Conservation (phyloP, 2,113 vertebrate species). For the Pachyramphus minor region DNA sequence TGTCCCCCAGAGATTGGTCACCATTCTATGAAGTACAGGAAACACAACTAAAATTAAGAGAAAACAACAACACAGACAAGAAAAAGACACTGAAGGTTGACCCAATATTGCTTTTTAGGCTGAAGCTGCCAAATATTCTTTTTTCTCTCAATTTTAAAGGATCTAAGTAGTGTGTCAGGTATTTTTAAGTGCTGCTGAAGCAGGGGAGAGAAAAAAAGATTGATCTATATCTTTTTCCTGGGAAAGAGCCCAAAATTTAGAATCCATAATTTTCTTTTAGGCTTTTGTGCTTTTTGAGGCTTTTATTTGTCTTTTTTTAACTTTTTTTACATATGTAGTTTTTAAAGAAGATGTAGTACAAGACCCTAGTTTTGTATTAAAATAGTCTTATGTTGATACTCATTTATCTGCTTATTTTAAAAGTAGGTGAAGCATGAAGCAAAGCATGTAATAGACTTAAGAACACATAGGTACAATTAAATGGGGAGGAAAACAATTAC, state of each 20-base stretch:
- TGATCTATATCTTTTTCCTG: neutral
- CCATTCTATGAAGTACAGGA: neutral
- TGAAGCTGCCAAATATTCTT: neutral
- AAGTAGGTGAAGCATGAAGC: constrained; percentile 7
- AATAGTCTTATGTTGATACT: neutral
- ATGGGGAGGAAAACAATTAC: neutral
- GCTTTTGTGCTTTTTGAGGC: neutral
- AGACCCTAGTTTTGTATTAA: neutral
- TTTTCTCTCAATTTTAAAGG: neutral
- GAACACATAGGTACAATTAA: constrained; percentile 35
- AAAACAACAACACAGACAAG: neutral
- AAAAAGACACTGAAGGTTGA: neutral
- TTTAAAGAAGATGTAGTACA: neutral
- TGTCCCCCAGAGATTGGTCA: neutral
- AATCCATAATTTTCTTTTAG: neutral
- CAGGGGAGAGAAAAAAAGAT: neutral
- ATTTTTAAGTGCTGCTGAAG: neutral
- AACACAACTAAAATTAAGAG: neutral
- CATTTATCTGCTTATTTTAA: constrained; percentile 1
- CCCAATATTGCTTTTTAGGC: neutral
- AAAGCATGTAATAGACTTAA: constrained; percentile 21
- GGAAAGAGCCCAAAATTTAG: neutral
- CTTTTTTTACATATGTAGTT: neutral
- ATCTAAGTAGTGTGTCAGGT: neutral
- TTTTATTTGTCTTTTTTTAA: neutral